Percentiles rank a stretch among this genome's conserved stretches.
Evolutionary conservation across 2,113 vertebrate genomes (phyloP).

Genomic region (Apodemus speciosus): DNA sequence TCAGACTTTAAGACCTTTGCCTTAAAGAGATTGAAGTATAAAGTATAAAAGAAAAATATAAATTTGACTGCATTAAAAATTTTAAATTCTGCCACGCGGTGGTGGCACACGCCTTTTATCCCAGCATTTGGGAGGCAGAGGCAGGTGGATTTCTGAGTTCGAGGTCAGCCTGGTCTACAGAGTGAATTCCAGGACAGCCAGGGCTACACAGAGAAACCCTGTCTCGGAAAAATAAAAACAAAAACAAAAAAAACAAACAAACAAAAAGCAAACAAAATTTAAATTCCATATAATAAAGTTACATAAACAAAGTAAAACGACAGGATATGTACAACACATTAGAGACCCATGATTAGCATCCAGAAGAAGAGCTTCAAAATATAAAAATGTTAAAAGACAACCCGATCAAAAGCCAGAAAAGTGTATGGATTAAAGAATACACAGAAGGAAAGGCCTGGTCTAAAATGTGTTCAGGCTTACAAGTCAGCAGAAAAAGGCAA

Average conservation of each 20-base stretch:
- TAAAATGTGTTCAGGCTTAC: constrained; percentile 31
- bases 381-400: neutral
- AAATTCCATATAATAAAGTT: neutral
- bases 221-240: too few species aligned
- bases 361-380: constrained; percentile 3
- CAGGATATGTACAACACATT: constrained; percentile 12
- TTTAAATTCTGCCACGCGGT: too few species aligned
- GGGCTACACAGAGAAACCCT: too few species aligned
- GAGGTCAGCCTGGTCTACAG: too few species aligned
- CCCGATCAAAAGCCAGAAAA: constrained; percentile 31
- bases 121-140: too few species aligned
- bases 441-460: neutral
- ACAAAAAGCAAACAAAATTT: too few species aligned
- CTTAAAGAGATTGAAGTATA: neutral
- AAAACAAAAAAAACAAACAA: too few species aligned
- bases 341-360: neutral
- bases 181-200: too few species aligned
- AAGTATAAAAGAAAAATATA: neutral
- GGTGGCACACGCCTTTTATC: too few species aligned
- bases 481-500: neutral
- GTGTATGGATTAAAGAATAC: neutral
- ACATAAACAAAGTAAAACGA: constrained; percentile 33
- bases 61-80: neutral
- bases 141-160: too few species aligned
- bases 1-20: neutral